phyloP scores from a whole-genome alignment of 2,113 vertebrate species.

The Benitochromis conjunctus region DNA sequence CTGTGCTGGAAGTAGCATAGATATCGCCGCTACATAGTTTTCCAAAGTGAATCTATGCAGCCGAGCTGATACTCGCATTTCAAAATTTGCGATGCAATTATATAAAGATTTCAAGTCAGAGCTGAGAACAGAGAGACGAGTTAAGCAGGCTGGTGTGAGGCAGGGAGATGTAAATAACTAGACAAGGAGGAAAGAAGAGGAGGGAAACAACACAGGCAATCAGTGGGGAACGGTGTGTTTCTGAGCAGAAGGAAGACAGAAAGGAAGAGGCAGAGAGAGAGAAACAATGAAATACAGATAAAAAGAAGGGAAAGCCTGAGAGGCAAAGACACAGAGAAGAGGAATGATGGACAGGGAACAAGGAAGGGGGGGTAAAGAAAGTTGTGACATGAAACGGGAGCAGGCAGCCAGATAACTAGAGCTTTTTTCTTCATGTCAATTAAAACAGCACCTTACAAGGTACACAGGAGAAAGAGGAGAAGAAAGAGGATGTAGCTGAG shows the following conservation, averaged over 20 bases:
- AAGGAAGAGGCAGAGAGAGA: background rate
- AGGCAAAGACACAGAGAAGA: background rate
- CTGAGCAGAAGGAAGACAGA: background rate
- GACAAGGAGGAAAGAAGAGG: conserved; percentile 5
- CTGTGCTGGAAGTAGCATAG: background rate
- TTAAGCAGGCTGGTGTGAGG: background rate
- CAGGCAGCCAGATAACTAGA: conserved; percentile 27
- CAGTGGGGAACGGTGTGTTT: background rate
- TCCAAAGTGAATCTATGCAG: background rate
- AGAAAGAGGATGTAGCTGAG: conserved; percentile 19
- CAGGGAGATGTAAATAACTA: conserved; percentile 35
- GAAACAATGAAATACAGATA: background rate
- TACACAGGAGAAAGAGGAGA: background rate
- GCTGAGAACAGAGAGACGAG: background rate
- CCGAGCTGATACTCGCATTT: conserved; percentile 4
- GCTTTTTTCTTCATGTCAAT: conserved; percentile 44
- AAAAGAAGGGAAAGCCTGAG: background rate
- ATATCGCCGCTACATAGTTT: background rate
- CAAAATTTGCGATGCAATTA: conserved; percentile 1
- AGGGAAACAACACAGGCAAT: conserved; percentile 14
- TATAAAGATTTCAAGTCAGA: conserved; percentile 16
- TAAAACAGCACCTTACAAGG: conserved; percentile 43
- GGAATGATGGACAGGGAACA: conserved; percentile 39
- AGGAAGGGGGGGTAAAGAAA: background rate
- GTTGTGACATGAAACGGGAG: conserved; percentile 50